Evolutionary conservation across 2,888 invertebrate species (phyloP).

Genomic region (Eupithecia inturbata): DNA sequence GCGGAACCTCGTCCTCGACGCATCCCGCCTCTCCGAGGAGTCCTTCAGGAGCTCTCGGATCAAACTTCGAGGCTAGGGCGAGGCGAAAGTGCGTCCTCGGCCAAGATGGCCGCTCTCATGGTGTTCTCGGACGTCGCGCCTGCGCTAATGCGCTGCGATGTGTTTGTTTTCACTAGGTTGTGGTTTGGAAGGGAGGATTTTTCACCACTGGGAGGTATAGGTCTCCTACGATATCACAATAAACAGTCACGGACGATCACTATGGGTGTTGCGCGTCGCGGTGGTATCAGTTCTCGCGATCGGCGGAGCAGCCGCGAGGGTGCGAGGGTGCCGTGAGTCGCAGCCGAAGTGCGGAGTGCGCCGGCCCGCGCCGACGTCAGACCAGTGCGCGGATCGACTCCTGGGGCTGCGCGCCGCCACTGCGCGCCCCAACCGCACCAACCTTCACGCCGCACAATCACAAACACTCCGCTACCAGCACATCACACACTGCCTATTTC

Average conservation of each 20-base stretch:
- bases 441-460: conserved; percentile 62
- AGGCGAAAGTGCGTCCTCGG: conserved; percentile 80
- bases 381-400: conserved; percentile 72
- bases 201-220: conserved; percentile 51
- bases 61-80: conserved; percentile 77
- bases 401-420: conserved; percentile 51
- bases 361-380: conserved; percentile 70
- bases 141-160: conserved; percentile 76
- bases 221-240: conserved; percentile 49
- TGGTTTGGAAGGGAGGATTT: conserved; percentile 51
- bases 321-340: conserved; percentile 66
- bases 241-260: conserved; percentile 58
- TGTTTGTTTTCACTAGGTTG: conserved; percentile 79
- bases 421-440: conserved; percentile 52
- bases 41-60: conserved; percentile 61
- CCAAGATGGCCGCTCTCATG: conserved; percentile 82
- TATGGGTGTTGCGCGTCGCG: conserved; percentile 58
- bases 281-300: conserved; percentile 49
- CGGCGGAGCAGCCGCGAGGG: conserved; percentile 53
- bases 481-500: conserved; percentile 61
- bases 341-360: conserved; percentile 66
- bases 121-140: conserved; percentile 76
- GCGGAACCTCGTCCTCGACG: conserved; percentile 65
- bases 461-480: conserved; percentile 72
- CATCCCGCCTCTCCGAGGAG: conserved; percentile 60